phyloP scores from a whole-genome alignment of 2,797 vertebrate genomes.

The Neomorphus geoffroyi region DNA sequence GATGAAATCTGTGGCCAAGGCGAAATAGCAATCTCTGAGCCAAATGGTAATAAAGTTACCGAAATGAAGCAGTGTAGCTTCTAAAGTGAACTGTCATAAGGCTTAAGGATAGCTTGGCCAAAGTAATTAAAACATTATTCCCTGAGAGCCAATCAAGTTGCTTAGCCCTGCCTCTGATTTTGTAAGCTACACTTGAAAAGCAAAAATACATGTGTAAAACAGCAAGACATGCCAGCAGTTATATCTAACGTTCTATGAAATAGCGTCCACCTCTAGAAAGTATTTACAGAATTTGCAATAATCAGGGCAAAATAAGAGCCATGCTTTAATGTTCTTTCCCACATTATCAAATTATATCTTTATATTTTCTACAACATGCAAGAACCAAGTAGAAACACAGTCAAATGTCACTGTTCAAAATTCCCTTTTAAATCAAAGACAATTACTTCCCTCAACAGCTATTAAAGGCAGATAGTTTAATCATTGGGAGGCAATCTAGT shows the following conservation, averaged over 20 bases:
- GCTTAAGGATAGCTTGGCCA: slow-evolving; percentile 79
- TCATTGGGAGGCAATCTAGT: slow-evolving; percentile 56
- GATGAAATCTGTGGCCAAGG: slow-evolving; percentile 97
- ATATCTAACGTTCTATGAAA: neutral
- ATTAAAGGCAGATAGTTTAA: slow-evolving; percentile 65
- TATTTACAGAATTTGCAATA: neutral
- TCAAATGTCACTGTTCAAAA: slow-evolving; percentile 43
- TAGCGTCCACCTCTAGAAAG: neutral
- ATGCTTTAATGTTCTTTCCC: neutral
- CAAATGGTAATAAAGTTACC: slow-evolving; percentile 97
- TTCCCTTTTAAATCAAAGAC: slow-evolving; percentile 49
- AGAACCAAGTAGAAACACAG: neutral
- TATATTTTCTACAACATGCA: neutral
- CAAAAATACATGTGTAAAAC: neutral
- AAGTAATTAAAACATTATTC: slow-evolving; percentile 77
- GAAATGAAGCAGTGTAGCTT: slow-evolving; percentile 90
- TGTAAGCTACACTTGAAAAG: neutral
- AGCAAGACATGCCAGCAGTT: neutral
- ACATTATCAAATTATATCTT: neutral
- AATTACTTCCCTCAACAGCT: slow-evolving; percentile 51
- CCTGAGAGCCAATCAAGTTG: slow-evolving; percentile 27
- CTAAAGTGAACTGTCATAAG: slow-evolving; percentile 91
- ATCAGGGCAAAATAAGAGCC: neutral
- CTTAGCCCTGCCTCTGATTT: slow-evolving; percentile 14
- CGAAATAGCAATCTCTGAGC: slow-evolving; percentile 96